phyloP scores from a whole-genome alignment of 2,888 invertebrate genomes.

The Ypsolopha scabrella region DNA sequence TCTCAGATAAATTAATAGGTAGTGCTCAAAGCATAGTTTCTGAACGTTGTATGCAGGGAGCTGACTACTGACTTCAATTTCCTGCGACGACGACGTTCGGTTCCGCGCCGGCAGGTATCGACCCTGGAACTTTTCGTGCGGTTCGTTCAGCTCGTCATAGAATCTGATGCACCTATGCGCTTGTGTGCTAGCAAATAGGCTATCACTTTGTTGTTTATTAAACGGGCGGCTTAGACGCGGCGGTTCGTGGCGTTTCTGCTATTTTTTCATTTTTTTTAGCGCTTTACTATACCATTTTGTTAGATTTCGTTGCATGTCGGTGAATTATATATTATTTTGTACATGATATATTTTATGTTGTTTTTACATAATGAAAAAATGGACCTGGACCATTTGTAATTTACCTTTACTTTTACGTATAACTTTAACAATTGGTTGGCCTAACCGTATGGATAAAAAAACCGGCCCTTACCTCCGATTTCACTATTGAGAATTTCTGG shows the following conservation, averaged over 20 bases:
- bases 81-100: constrained; percentile 38
- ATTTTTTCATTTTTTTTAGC: neutral
- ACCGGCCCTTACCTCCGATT: no score
- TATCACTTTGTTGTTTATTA: constrained; percentile 28
- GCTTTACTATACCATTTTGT: no score
- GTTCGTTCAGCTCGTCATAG: constrained; percentile 35
- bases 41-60: constrained; percentile 34
- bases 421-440: no score
- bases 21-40: constrained; percentile 63
- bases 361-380: no score
- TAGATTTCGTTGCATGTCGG: no score
- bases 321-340: no score
- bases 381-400: no score
- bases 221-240: constrained; percentile 15
- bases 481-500: no score
- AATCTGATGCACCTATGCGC: constrained; percentile 52
- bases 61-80: constrained; percentile 60
- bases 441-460: no score
- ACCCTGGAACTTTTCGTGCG: constrained; percentile 43
- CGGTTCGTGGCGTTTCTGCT: neutral
- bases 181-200: constrained; percentile 51
- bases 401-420: no score
- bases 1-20: constrained; percentile 53
- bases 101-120: constrained; percentile 20
- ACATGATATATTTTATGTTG: no score